Conservation (phyloP, 2,888 invertebrate species). For the Spialia ferax region DNA sequence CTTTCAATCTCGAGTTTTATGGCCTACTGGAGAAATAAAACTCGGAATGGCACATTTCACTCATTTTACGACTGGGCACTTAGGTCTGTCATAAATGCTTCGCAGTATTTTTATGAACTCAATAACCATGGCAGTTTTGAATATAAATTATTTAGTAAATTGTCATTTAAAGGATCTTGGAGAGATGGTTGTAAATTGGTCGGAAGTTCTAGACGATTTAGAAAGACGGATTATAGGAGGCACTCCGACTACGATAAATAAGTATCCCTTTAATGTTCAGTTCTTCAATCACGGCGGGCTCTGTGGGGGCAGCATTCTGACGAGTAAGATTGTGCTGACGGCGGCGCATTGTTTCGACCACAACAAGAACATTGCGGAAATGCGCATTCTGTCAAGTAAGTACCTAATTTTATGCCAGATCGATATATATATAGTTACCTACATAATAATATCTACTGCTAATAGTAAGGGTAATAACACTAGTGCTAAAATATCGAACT, state of each 20-base stretch:
- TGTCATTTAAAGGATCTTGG: conserved; percentile 56
- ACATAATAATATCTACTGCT: too few relatives aligned
- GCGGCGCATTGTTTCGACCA: conserved; percentile 61
- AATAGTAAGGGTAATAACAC: too few relatives aligned
- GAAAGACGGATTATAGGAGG: conserved; percentile 54
- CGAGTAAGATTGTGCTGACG: conserved; percentile 55
- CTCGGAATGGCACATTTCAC: conserved; percentile 27
- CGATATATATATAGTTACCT: not conserved
- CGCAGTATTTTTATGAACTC: conserved; percentile 29
- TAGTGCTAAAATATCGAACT: too few relatives aligned
- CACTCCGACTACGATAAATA: conserved; percentile 41
- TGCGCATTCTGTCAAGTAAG: conserved; percentile 57
- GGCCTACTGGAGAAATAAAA: conserved; percentile 27
- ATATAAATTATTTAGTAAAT: conserved; percentile 21
- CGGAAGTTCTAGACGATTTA: conserved; percentile 39
- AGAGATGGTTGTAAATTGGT: conserved; percentile 47
- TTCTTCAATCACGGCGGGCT: conserved; percentile 55
- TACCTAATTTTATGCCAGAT: not conserved
- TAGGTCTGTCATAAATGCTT: conserved; percentile 44
- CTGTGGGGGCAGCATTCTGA: conserved; percentile 56
- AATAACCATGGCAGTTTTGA: conserved; percentile 28
- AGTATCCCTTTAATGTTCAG: conserved; percentile 54
- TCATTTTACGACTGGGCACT: conserved; percentile 31
- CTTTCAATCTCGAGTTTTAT: conserved; percentile 31
- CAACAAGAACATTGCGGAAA: conserved; percentile 54